A percentile compares a stretch with the other conserved stretches of the same genome.
Conservation (phyloP, 2,113 vertebrate genomes). For the Protomyctophum bolini region DNA sequence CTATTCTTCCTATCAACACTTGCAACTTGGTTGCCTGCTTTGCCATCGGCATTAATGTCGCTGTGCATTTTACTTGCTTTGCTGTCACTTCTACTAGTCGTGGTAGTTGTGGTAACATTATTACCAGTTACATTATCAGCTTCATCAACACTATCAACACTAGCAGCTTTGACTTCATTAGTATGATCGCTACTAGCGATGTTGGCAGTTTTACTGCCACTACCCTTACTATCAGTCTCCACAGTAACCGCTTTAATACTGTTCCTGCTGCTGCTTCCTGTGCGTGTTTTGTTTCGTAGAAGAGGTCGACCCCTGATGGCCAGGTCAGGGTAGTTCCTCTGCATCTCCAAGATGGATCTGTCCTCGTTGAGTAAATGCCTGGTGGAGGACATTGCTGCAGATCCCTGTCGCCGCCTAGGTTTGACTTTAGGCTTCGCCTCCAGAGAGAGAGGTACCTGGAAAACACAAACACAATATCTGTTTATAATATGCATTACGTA, state of each 20-base stretch:
- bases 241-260: neutral
- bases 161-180: neutral
- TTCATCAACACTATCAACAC: neutral
- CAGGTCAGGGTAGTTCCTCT: slow-evolving; percentile 81
- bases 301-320: slow-evolving; percentile 71
- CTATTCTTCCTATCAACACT: neutral
- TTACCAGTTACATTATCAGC: neutral
- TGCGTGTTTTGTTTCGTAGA: slow-evolving; percentile 29
- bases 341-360: slow-evolving; percentile 74
- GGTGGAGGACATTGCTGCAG: neutral
- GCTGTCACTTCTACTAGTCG: no score
- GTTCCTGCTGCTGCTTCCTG: slow-evolving; percentile 38
- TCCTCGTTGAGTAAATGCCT: slow-evolving; percentile 37
- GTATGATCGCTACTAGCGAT: neutral
- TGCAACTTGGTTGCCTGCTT: no score
- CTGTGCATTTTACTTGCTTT: no score
- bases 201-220: neutral
- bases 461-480: neutral
- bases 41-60: no score
- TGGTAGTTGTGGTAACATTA: neutral
- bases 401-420: slow-evolving; percentile 3
- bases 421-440: slow-evolving; percentile 1
- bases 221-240: neutral
- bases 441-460: slow-evolving; percentile 25
- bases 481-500: neutral